Evolutionary conservation across 2,113 vertebrate genomes (phyloP).

Genomic region (Calidris pugnax): DNA sequence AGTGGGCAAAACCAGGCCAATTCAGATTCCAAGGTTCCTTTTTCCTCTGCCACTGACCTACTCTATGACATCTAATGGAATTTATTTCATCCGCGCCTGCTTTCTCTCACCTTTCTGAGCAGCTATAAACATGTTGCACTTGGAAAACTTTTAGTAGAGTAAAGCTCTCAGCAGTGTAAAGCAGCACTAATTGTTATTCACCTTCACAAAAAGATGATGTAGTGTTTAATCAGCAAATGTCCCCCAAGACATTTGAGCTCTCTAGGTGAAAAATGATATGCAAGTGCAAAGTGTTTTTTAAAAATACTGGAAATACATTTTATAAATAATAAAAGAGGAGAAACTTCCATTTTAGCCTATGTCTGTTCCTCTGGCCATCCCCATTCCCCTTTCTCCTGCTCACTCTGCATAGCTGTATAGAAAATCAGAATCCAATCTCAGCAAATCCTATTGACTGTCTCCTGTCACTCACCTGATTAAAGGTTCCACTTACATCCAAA

Average conservation of each 20-base stretch:
- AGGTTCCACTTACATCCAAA: constrained; percentile 77
- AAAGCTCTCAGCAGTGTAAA: neutral
- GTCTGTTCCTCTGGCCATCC: neutral
- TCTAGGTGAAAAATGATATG: constrained; percentile 48
- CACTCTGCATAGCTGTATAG: constrained; percentile 32
- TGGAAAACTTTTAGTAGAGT: neutral
- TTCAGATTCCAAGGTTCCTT: neutral
- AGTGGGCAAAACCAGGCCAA: neutral
- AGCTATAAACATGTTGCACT: neutral
- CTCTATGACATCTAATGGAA: neutral
- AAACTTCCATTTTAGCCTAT: constrained; percentile 34
- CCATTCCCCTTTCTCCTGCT: neutral
- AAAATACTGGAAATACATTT: constrained; percentile 44
- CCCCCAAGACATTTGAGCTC: constrained; percentile 25
- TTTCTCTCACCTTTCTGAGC: neutral
- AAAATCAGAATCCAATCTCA: constrained; percentile 63
- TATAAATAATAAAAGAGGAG: constrained; percentile 67
- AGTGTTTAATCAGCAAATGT: constrained; percentile 54
- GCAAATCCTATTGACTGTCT: constrained; percentile 67
- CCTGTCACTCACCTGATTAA: constrained; percentile 78
- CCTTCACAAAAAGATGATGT: neutral
- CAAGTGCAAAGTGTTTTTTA: constrained; percentile 47
- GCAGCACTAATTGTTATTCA: constrained; percentile 3
- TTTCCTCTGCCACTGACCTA: neutral
- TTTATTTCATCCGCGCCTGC: neutral